These are phyloP conservation scores for Arge pagana DNA, from an alignment of 2,888 invertebrate species.

Conservation along the genomic window DNA sequence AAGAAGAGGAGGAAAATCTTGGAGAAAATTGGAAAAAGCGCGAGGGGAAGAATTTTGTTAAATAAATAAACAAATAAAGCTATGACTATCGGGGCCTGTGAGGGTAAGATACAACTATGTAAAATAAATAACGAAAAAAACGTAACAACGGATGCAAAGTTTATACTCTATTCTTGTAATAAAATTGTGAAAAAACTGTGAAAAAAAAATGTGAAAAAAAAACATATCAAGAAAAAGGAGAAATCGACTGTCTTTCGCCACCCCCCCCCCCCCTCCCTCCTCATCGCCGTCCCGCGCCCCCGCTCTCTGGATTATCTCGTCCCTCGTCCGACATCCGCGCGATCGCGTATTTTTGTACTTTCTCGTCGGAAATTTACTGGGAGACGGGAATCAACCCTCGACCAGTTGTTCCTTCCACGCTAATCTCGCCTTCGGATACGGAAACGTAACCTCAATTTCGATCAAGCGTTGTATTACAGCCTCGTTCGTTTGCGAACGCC, in stretches of 20 bases:
- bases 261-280: too few species aligned
- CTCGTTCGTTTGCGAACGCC: not conserved
- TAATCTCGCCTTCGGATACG: too few species aligned
- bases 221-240: not conserved
- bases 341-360: too few species aligned
- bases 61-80: constrained; percentile 39
- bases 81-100: constrained; percentile 55
- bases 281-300: too few species aligned
- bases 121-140: constrained; percentile 44
- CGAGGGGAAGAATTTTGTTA: constrained; percentile 37
- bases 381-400: too few species aligned
- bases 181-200: constrained; percentile 46
- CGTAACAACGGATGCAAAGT: constrained; percentile 46
- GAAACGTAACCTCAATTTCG: not conserved
- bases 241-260: not conserved
- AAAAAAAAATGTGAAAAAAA: not conserved
- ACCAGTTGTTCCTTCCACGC: too few species aligned
- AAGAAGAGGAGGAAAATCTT: not conserved
- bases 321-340: too few species aligned
- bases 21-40: not conserved
- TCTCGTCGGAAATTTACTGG: too few species aligned
- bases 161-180: constrained; percentile 59
- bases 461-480: not conserved
- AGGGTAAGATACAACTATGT: constrained; percentile 45
- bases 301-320: too few species aligned